A percentile compares a stretch with the other conserved stretches of the same genome.
phyloP scores from a whole-genome alignment of 2,113 vertebrate genomes.

The Grantiella picta region DNA sequence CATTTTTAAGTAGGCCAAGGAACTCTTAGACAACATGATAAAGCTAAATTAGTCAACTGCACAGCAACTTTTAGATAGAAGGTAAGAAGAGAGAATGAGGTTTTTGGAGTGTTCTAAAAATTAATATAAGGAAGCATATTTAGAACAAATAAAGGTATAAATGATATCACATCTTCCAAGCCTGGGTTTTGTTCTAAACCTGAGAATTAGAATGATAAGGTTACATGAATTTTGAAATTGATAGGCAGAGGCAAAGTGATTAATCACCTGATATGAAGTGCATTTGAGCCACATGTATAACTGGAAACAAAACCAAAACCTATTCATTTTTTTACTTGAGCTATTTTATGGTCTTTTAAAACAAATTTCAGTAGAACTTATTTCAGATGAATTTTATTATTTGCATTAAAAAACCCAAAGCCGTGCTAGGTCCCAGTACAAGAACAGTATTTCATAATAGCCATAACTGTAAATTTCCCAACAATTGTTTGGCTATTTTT shows the following conservation, averaged over 20 bases:
- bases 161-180: not conserved
- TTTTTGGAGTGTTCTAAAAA: not conserved
- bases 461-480: not conserved
- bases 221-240: not conserved
- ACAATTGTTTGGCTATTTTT: not conserved
- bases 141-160: not conserved
- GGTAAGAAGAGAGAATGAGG: not conserved
- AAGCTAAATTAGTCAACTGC: not conserved
- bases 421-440: not conserved
- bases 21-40: not conserved
- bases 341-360: not conserved
- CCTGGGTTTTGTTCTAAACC: not conserved
- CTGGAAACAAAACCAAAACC: not conserved
- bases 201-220: not conserved
- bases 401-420: not conserved
- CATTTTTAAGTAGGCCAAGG: not conserved
- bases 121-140: not conserved
- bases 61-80: not conserved
- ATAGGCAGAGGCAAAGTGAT: not conserved
- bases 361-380: not conserved
- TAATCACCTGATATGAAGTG: not conserved
- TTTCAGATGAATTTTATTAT: not conserved
- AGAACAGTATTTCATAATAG: not conserved
- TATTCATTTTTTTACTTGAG: not conserved
- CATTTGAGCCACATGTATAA: not conserved